These are phyloP conservation scores for Crocodylus rhombifer DNA, from an alignment of 2,797 vertebrate genomes.

Conservation along the genomic window DNA sequence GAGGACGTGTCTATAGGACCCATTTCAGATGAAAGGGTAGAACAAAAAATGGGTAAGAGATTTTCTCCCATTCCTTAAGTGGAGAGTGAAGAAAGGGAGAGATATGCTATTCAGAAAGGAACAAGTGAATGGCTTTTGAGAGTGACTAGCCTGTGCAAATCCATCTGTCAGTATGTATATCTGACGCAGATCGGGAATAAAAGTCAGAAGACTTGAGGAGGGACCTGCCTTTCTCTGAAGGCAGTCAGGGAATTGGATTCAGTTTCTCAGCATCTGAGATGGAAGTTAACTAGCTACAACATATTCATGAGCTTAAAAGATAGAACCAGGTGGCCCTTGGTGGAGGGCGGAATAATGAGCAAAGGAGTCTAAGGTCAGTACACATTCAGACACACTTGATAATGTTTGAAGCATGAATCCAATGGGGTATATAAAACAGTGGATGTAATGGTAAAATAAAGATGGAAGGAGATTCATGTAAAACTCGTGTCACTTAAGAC, in stretches of 20 bases:
- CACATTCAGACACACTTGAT: neutral
- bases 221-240: neutral
- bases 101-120: neutral
- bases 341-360: neutral
- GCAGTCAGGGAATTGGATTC: neutral
- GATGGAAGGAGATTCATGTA: no score
- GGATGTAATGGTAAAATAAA: neutral
- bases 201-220: neutral
- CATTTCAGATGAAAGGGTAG: neutral
- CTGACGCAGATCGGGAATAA: neutral
- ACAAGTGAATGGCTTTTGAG: neutral
- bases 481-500: no score
- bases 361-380: neutral
- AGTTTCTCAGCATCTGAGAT: neutral
- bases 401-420: neutral
- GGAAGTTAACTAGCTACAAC: neutral
- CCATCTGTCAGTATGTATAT: neutral
- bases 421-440: neutral
- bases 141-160: no score
- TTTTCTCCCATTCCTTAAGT: no score
- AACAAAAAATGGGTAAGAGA: no score
- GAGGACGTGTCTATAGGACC: neutral
- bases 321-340: neutral
- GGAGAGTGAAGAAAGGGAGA: neutral
- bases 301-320: no score